These are phyloP conservation scores for Cheirogaleus medius DNA, from an alignment of 2,113 vertebrate species.

Conservation along the genomic window DNA sequence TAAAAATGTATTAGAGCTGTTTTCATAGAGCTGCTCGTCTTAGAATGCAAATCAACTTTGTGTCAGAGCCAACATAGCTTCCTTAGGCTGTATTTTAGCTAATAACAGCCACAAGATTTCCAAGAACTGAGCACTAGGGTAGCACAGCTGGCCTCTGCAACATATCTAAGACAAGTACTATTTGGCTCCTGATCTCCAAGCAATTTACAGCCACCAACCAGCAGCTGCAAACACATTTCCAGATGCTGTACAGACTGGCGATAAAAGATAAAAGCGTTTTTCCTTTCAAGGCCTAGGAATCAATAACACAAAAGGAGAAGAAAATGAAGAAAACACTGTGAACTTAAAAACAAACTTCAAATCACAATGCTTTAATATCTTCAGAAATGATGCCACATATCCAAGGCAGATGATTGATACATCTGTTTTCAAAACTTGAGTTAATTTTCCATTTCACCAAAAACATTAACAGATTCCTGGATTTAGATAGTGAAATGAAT, in stretches of 20 bases:
- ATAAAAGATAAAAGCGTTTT: not conserved
- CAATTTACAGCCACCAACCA: not conserved
- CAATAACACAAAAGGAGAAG: not conserved
- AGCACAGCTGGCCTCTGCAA: not conserved
- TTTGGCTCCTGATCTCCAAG: not conserved
- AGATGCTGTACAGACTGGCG: not conserved
- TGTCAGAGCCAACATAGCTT: not conserved
- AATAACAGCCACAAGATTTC: not conserved
- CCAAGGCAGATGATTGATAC: not conserved
- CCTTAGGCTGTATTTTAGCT: not conserved
- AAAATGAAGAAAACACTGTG: not conserved
- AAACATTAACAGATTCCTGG: constrained; percentile 37
- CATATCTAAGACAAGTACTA: not conserved
- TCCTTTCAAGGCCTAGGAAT: not conserved
- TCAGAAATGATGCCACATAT: not conserved
- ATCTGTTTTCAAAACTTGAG: constrained; percentile 16
- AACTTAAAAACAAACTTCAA: not conserved
- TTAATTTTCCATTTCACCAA: constrained; percentile 24
- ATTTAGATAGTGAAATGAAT: constrained; percentile 52
- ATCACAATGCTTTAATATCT: not conserved
- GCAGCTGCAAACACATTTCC: not conserved
- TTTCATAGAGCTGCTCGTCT: not conserved
- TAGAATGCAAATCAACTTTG: not conserved
- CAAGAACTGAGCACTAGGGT: not conserved
- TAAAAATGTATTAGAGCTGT: not conserved